Evolutionary conservation across 2,888 invertebrate species (phyloP), one percentile per base, ranked within the genome.

Genomic region (Tetranychus piercei): DNA sequence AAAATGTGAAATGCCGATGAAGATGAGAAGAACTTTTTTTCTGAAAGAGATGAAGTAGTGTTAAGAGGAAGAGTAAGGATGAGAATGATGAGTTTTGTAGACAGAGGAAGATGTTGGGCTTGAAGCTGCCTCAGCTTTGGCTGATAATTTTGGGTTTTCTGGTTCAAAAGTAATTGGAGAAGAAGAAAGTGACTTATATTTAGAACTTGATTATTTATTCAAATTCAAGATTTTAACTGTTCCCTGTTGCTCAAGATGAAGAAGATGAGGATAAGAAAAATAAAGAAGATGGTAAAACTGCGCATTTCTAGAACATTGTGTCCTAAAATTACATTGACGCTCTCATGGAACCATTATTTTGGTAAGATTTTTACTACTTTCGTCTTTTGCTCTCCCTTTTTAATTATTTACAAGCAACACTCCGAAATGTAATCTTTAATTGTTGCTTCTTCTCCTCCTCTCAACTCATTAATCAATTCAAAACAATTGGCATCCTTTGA

Each of bases 391-490:
- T 69, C 23, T 67, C 67, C 23, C 67, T 67, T 22, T n/a, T 18
- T n/a, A 55, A 9, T 55, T 55, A 55, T 55, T 15, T 15, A 15
- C 55, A 55, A 15, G 9, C 1, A 55, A 55, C 15, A 55, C 15
- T 55, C 55, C 11, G 15, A 55, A 55, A 55, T 55, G 55, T 55
- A 55, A 55, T 55, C 15, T 15, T 55, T 15, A 15, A 55, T 55
- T 55, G 55, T 55, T 69, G 11, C 22, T 20, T 69, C 69, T 69
- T 69, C 69, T 20, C 69, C 20, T 23, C 67, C 23, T 67, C n/a
- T 67, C 7, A 18, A 8, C 9, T 67, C 69, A 69, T 69, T 5
- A 69, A 55, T 55, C 55, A 55, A 15, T 55, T 15, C 6, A 55
- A 55, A 55, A 15, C 55, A 55, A 9, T 55, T 55, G 9, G 55